A percentile compares a stretch with the other conserved stretches of the same genome.
phyloP scores from a whole-genome alignment of 2,797 vertebrate genomes.

The Phrynocephalus guinanensis region DNA sequence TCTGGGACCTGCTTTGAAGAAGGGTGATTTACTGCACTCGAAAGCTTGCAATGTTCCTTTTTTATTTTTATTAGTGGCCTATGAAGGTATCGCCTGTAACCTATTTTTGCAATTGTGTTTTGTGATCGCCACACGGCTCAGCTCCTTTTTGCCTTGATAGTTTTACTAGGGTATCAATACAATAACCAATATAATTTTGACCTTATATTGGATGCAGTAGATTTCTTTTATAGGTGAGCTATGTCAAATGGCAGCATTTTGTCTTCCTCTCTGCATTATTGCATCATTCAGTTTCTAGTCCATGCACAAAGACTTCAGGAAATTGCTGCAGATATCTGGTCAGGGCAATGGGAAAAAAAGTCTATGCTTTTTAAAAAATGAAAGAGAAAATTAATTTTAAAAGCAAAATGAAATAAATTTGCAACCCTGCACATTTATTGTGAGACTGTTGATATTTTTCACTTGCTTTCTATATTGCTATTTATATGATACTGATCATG shows the following conservation, averaged over 20 bases:
- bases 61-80: too few species aligned
- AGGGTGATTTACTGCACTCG: too few species aligned
- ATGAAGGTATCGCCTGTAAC: too few species aligned
- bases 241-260: not conserved
- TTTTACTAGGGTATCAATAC: not conserved
- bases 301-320: not conserved
- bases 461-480: constrained; percentile 54
- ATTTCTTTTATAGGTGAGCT: not conserved
- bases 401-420: constrained; percentile 23
- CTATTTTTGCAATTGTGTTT: too few species aligned
- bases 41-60: too few species aligned
- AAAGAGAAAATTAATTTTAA: constrained; percentile 5
- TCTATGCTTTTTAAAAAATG: not conserved
- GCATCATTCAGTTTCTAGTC: constrained; percentile 9
- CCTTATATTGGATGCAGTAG: not conserved
- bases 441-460: constrained; percentile 67
- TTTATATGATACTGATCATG: constrained; percentile 71
- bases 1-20: too few species aligned
- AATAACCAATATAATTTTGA: not conserved
- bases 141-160: not conserved
- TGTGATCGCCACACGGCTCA: too few species aligned
- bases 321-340: not conserved
- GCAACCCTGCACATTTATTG: not conserved
- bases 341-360: constrained; percentile 1
- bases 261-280: not conserved